Base-by-base conservation (phyloP, 2,797 vertebrate genomes). In the Picus viridis region DNA sequence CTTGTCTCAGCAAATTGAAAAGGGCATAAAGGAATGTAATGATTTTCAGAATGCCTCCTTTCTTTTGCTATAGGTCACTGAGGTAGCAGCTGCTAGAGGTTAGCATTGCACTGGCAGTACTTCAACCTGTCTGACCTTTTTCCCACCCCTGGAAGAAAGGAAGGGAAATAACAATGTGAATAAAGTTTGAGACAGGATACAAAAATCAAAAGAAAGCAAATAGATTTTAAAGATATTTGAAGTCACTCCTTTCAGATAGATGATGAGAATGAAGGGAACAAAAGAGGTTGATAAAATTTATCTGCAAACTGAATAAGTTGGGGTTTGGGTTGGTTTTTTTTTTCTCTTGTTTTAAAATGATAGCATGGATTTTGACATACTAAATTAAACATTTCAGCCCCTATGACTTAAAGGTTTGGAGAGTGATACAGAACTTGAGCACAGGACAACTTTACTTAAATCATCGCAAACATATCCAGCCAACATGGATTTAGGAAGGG, bases 1-100 rank as follows among this genome's bases (percentile, higher is more conserved):
- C 93, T 93, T 95, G 72, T 92, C 93, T 93, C 85, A 64, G 86
- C 73, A 92, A 89, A 96, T 90, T 95, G 92, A 96, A 96, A 96
- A 92, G 17, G 53, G 64, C 61, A 95, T 94, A 92, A 96, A 96
- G 79, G 86, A 95, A 72, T 78, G 90, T 88, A 96, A 93, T 1
- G 39, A 91, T 91, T 97, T 95, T 69, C 85, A 89, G 74, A 86
- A 94, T 30, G 39, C 22, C 63, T 86, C 62, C 65, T 89, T 68
- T 84, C 83, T 95, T 47, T 57, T 84, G 61, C 73, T 84, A 20
- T 89, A 95, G 86, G 88, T 94, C 89, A 94, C 59, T 64, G 45
- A 93, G 90, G 89, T 56, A 95, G 77, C 73, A 95, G 74, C 68
- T 96, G 68, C 69, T 70, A 67, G 81, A 96, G n/a, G 87, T 92